These are phyloP conservation scores for Metellina segmentata DNA, from an alignment of 2,888 invertebrate species.

Conservation along the genomic window DNA sequence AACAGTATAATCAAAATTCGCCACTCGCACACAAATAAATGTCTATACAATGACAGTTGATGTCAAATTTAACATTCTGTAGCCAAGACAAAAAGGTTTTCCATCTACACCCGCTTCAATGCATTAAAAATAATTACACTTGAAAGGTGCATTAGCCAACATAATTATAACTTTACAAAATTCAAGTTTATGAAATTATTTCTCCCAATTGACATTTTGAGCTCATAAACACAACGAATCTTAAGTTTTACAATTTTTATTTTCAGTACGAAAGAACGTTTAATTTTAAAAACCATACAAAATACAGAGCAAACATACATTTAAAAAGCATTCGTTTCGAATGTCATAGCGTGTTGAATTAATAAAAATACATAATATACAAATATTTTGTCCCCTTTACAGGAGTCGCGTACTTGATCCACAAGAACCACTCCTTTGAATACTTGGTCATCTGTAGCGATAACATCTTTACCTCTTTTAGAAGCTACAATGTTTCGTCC, in stretches of 20 bases:
- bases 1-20: too few relatives aligned
- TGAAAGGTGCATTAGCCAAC: too few relatives aligned
- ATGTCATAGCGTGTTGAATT: neutral
- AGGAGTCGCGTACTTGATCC: neutral
- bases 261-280: neutral
- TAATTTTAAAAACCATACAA: neutral
- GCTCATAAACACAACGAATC: too few relatives aligned
- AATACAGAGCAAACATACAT: neutral
- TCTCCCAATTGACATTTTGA: too few relatives aligned
- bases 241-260: neutral
- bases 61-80: too few relatives aligned
- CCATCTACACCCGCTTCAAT: too few relatives aligned
- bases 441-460: neutral
- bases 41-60: too few relatives aligned
- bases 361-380: neutral
- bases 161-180: too few relatives aligned
- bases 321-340: neutral
- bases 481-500: neutral
- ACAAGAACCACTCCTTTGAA: neutral
- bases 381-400: neutral
- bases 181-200: too few relatives aligned
- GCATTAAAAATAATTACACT: too few relatives aligned
- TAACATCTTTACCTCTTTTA: neutral
- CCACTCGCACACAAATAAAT: too few relatives aligned
- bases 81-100: too few relatives aligned